A percentile compares a stretch with the other conserved stretches of the same genome.
phyloP scores from a whole-genome alignment of 2,888 invertebrate genomes.

The Bugulina stolonifera region DNA sequence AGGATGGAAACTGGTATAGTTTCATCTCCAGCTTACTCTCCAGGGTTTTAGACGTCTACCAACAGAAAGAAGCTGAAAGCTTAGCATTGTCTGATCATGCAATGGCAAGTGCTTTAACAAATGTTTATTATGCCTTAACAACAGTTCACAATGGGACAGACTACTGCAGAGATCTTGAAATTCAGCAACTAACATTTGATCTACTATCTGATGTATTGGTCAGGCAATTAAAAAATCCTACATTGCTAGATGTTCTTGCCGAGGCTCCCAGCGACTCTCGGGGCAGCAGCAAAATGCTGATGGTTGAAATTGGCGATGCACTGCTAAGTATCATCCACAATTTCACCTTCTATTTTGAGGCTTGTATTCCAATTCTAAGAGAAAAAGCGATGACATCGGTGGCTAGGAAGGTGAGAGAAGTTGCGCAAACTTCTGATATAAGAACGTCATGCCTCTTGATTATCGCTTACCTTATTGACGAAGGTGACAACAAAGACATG shows the following conservation, averaged over 20 bases:
- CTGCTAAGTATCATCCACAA: neutral
- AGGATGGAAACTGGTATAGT: constrained; percentile 1
- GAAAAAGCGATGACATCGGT: neutral
- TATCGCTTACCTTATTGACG: constrained; percentile 10
- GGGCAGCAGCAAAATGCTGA: neutral
- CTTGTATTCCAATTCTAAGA: neutral
- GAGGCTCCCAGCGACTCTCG: neutral
- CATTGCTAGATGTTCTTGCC: neutral
- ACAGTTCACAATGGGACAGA: neutral
- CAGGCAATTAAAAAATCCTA: neutral
- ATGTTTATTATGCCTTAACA: neutral
- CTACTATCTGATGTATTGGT: neutral
- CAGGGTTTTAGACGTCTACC: neutral
- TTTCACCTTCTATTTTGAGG: neutral
- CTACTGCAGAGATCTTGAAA: neutral
- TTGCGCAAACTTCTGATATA: neutral
- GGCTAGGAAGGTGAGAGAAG: neutral
- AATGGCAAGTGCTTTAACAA: neutral
- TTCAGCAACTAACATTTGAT: constrained; percentile 1
- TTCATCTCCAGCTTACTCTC: neutral
- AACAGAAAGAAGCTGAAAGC: neutral
- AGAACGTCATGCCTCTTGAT: neutral
- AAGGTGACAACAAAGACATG: neutral
- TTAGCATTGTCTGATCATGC: neutral
- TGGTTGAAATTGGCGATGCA: neutral